Evolutionary conservation across 1,140 invertebrate genomes (phyloP).

Genomic region (Nasonia longicornis): DNA sequence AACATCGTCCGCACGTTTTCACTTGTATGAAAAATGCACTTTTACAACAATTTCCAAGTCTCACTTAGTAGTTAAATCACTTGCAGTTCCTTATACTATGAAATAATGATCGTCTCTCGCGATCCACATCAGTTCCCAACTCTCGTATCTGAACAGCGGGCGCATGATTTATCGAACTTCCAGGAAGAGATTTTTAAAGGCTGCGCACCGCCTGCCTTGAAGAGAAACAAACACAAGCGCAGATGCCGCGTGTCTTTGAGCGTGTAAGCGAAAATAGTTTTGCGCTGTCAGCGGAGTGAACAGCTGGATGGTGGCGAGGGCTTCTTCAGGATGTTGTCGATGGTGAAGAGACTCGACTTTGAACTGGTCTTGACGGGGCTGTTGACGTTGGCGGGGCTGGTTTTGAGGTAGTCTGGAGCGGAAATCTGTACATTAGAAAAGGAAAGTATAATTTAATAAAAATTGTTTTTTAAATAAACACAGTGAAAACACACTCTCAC

Average conservation of each 20-base stretch:
- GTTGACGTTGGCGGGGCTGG: neutral
- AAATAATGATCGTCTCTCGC: neutral
- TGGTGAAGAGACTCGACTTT: conserved; percentile 44
- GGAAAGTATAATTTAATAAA: neutral
- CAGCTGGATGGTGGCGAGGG: conserved; percentile 32
- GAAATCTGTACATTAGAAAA: neutral
- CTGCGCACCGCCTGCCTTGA: neutral
- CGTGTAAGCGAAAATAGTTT: neutral
- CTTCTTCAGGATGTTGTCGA: conserved; percentile 58
- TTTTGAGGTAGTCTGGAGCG: neutral
- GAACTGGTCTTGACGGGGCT: neutral
- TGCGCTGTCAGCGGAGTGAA: neutral
- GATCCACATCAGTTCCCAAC: neutral
- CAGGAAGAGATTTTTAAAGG: conserved; percentile 38
- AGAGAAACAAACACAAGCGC: conserved; percentile 10
- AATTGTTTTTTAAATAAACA: neutral
- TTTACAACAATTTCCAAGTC: too few relatives aligned
- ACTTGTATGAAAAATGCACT: neutral
- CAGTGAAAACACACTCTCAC: neutral
- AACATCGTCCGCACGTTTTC: neutral
- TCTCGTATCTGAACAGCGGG: neutral
- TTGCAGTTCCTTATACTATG: neutral
- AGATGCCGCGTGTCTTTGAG: conserved; percentile 1
- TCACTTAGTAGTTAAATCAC: too few relatives aligned
- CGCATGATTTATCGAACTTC: conserved; percentile 49